A percentile compares a stretch with the other conserved stretches of the same genome.
phyloP scores from a whole-genome alignment of 2,888 invertebrate genomes.

The Xanthorhoe designata region DNA sequence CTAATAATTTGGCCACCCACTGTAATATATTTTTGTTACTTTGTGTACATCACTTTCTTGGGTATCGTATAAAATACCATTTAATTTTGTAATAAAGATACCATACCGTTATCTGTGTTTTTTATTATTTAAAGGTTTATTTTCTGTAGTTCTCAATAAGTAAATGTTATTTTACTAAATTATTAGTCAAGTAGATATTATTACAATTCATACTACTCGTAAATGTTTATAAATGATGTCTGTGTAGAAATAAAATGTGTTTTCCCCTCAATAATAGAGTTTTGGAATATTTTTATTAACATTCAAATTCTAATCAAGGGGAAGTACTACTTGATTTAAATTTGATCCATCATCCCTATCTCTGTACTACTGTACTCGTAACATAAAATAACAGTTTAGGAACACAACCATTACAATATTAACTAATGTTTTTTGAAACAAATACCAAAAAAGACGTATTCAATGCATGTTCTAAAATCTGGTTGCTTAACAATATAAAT shows the following conservation, averaged over 20 bases:
- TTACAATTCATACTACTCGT: conserved; percentile 7
- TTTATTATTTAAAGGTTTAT: conserved; percentile 39
- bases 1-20: no score
- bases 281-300: conserved; percentile 5
- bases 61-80: conserved; percentile 66
- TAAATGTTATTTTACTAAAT: conserved; percentile 16
- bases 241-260: conserved; percentile 22
- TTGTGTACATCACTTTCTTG: conserved; percentile 61
- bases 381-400: not conserved
- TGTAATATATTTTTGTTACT: conserved; percentile 64
- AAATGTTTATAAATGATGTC: conserved; percentile 18
- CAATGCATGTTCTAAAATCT: not conserved
- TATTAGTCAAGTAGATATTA: conserved; percentile 19
- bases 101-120: conserved; percentile 68
- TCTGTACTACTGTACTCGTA: not conserved
- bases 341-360: not conserved
- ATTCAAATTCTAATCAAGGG: not conserved
- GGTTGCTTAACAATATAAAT: not conserved
- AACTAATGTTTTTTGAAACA: not conserved
- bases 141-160: conserved; percentile 9
- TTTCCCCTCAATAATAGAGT: conserved; percentile 10
- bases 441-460: not conserved
- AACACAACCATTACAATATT: not conserved
- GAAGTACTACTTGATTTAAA: not conserved
- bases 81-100: conserved; percentile 81